phyloP scores from a whole-genome alignment of 1,140 invertebrate genomes.

The Venturia canescens region DNA sequence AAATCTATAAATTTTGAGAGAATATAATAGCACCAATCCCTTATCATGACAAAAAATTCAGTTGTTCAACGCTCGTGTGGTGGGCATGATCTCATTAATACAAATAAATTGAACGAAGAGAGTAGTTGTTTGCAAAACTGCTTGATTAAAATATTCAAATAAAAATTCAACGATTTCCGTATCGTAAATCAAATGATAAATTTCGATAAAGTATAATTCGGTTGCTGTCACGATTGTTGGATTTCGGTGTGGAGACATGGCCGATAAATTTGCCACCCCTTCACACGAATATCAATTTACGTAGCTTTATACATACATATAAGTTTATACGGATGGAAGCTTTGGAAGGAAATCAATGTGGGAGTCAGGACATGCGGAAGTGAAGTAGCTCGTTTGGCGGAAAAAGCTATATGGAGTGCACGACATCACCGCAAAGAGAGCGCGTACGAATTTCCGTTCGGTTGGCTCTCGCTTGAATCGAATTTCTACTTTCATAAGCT shows the following conservation, averaged over 20 bases:
- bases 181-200: not conserved
- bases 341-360: constrained; percentile 15
- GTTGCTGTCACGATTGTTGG: not conserved
- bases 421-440: constrained; percentile 43
- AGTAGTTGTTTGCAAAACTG: not conserved
- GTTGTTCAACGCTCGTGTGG: no score
- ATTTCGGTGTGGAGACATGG: constrained; percentile 19
- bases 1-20: no score
- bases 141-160: not conserved
- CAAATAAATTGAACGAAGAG: no score
- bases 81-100: no score
- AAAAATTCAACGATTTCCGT: not conserved
- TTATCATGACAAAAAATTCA: no score
- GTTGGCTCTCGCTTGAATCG: constrained; percentile 54
- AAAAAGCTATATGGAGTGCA: constrained; percentile 44
- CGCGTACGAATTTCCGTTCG: constrained; percentile 56
- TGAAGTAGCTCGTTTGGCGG: constrained; percentile 33
- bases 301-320: not conserved
- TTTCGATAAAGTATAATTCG: not conserved
- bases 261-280: not conserved
- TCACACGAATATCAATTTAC: not conserved
- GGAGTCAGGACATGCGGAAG: constrained; percentile 27
- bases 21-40: no score
- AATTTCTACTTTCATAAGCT: constrained; percentile 59
- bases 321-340: not conserved